Base-by-base conservation (phyloP, 1,140 invertebrate genomes). In the Xylocopa sonorina region DNA sequence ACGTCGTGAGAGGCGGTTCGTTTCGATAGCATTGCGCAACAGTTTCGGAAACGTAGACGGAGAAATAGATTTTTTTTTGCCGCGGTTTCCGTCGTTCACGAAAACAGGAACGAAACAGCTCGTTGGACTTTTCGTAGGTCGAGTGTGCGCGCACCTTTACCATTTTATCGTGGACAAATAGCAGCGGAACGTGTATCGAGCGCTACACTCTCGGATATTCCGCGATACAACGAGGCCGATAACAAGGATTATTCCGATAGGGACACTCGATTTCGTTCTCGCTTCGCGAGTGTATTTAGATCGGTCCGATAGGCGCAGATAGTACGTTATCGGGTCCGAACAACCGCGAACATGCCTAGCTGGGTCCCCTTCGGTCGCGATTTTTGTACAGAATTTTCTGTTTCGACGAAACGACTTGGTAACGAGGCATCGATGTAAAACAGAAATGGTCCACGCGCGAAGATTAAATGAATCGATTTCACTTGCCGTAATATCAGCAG, bases 161-260 rank as follows among this genome's bases (percentile, higher is more conserved):
- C 64, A 24, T 71, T 46, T 78, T 82, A 83, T 82, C 60, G 27
- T 27, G 60, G 53, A 43, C 73, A 67, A 68, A 72, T 78, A 78
- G 46, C 6, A n/a, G 51, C 6, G 5, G 24, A 7, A 10, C n/a
- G 38, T 16, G 21, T 43, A 63, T 41, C 72, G 64, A n/a, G 12
- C 27, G 64, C 41, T n/a, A 16, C 12, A n/a, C 21, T 38, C 21
- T 27, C 60, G 60, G 64, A 53, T 64, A 53, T 75, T 24, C 27
- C 18, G 10, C 0, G 60, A 66, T 55, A 43, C 24, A 38, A 38
- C 34, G 24, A 16, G 32, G 3, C 18, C 32, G 62, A 66, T 64
- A 66, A 43, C 73, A 66, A 75, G 73, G 60, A 75, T 75, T 75
- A 66, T 43, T 43, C 38, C 60, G 60, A 75, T 55, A 75, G 50